phyloP scores from a whole-genome alignment of 2,888 invertebrate genomes.

The Dryadula phaetusa region DNA sequence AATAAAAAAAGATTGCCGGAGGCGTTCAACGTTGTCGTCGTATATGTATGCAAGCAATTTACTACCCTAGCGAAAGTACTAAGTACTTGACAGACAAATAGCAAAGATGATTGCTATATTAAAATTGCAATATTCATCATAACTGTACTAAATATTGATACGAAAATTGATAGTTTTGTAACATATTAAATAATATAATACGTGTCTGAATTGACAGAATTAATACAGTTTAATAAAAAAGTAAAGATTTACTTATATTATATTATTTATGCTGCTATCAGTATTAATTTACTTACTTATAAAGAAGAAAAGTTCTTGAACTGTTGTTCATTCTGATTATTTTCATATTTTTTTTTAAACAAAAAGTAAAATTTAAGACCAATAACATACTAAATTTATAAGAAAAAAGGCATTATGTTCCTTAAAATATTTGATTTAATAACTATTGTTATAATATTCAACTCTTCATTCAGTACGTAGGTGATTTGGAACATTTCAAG shows the following conservation, averaged over 20 bases:
- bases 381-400: too few species aligned
- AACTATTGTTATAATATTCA: conserved; percentile 8
- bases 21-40: background rate
- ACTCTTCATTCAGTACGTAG: background rate
- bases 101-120: conserved; percentile 33
- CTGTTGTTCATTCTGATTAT: too few species aligned
- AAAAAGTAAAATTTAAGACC: too few species aligned
- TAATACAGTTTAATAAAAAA: background rate
- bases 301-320: too few species aligned
- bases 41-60: conserved; percentile 25
- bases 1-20: conserved; percentile 5
- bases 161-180: conserved; percentile 32
- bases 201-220: background rate
- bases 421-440: background rate
- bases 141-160: conserved; percentile 29
- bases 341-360: too few species aligned
- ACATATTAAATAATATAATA: too few species aligned
- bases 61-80: conserved; percentile 6
- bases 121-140: conserved; percentile 26
- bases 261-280: too few species aligned
- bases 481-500: conserved; percentile 7
- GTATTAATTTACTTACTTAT: too few species aligned
- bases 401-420: background rate
- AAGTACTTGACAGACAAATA: conserved; percentile 21
- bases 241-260: background rate